phyloP scores from a whole-genome alignment of 2,888 invertebrate species.

The Dascillus cervinus region DNA sequence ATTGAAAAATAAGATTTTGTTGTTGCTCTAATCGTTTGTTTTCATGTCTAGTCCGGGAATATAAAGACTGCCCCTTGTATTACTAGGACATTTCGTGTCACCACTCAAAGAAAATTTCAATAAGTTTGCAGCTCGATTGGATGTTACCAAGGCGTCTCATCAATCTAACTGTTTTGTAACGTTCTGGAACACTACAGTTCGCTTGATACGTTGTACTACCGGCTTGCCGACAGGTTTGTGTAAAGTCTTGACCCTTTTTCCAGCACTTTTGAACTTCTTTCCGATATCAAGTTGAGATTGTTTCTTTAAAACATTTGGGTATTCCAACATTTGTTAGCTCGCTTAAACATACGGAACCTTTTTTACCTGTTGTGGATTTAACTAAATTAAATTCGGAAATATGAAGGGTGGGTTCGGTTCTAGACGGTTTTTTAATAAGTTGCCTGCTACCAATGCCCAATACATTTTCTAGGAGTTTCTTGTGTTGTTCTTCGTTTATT shows the following conservation, averaged over 20 bases:
- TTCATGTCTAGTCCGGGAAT: no score
- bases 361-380: conserved; percentile 45
- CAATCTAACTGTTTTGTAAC: conserved; percentile 62
- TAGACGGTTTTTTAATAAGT: conserved; percentile 58
- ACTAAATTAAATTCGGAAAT: conserved; percentile 69
- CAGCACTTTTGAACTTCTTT: conserved; percentile 49
- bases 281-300: conserved; percentile 54
- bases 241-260: conserved; percentile 53
- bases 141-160: conserved; percentile 84
- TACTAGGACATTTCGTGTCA: conserved; percentile 38
- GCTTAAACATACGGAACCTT: conserved; percentile 49
- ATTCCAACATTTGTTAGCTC: conserved; percentile 57
- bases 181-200: conserved; percentile 72
- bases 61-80: no score
- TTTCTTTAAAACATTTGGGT: conserved; percentile 50
- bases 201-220: conserved; percentile 66
- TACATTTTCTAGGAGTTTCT: conserved; percentile 46
- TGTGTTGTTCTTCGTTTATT: conserved; percentile 46
- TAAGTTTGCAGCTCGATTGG: conserved; percentile 66
- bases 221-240: conserved; percentile 72
- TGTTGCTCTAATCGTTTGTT: no score
- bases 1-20: no score
- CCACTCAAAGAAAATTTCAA: conserved; percentile 63
- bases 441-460: conserved; percentile 48
- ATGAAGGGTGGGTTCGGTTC: conserved; percentile 60